These are phyloP conservation scores for Dendrocopos noguchii DNA, from an alignment of 2,113 vertebrate species.

Conservation along the genomic window DNA sequence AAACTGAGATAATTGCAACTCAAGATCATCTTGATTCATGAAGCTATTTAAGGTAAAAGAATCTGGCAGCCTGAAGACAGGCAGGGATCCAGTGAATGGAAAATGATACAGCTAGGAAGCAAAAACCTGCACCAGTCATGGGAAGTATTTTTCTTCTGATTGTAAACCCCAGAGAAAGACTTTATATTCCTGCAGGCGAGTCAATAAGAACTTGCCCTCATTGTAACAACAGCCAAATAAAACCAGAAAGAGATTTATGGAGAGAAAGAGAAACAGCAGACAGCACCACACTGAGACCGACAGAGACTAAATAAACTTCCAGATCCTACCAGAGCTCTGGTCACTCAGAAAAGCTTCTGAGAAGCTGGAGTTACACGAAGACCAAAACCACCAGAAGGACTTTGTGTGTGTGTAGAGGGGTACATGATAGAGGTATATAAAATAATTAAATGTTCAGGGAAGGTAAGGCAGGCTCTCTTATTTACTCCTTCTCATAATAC, in stretches of 20 bases:
- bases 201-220: background rate
- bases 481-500: slow-evolving; percentile 46
- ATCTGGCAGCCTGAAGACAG: background rate
- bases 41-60: background rate
- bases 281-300: background rate
- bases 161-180: background rate
- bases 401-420: background rate
- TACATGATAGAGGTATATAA: background rate
- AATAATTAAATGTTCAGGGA: slow-evolving; percentile 50
- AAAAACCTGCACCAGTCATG: background rate
- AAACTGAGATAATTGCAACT: accelerated
- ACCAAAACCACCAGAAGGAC: background rate
- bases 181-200: background rate
- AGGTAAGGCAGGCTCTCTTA: slow-evolving; percentile 29
- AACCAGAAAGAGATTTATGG: background rate
- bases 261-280: background rate
- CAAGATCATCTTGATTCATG: background rate
- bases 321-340: background rate
- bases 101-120: background rate
- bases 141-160: background rate
- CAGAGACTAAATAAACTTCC: background rate
- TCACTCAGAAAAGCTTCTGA: background rate
- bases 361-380: background rate
- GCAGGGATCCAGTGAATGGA: accelerated
- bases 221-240: background rate